Evolutionary conservation across 2,113 vertebrate species (phyloP), one percentile per base, ranked within the genome.

Genomic region (Arenaria interpres): DNA sequence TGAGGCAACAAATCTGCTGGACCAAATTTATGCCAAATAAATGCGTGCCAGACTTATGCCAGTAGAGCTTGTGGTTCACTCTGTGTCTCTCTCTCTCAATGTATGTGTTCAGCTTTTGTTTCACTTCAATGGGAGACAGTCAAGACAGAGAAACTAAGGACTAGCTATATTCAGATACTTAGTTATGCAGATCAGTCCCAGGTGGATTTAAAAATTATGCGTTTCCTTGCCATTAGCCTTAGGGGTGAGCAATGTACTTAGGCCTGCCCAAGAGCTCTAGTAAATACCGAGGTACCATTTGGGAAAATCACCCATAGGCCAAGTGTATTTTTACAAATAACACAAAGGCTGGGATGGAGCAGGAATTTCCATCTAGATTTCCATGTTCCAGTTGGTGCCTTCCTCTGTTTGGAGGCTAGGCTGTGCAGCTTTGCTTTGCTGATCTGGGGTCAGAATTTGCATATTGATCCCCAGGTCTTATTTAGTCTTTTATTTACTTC

Each of bases 1-100:
- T 75, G 68, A 85, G 60, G 46, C 57, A 92, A 84, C 90, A 90
- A 92, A 97, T 93, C 76, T 96, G 86, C 80, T 85, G 89, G 88
- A 68, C 73, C 56, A 82, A 85, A 66, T 95, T 74, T 88, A 68
- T 74, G 88, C 79, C 76, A 46, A 86, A 43, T 74, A 78, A 89
- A 51, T 21, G 30, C 19, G 33, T 87, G 57, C 69, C 73, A 96
- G 89, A 15, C 45, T 91, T 75, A 54, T 51, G 69, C 75, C 64
- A 68, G 30, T 16, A 87, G 19, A 94, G 43, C 33, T 86, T 92
- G 79, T 78, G 43, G 30, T 88, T 93, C 72, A 37, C 46, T 56
- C 19, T 79, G 51, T 54, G 16, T 78, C 8, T 51, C 13, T 35
- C 23, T 78, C 19, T 35, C 53, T 30, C 11, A 25, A 14, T 33